Percentiles rank a stretch among this genome's conserved stretches.
Conservation (phyloP, 2,888 invertebrate species). For the Argynnis bischoffii region DNA sequence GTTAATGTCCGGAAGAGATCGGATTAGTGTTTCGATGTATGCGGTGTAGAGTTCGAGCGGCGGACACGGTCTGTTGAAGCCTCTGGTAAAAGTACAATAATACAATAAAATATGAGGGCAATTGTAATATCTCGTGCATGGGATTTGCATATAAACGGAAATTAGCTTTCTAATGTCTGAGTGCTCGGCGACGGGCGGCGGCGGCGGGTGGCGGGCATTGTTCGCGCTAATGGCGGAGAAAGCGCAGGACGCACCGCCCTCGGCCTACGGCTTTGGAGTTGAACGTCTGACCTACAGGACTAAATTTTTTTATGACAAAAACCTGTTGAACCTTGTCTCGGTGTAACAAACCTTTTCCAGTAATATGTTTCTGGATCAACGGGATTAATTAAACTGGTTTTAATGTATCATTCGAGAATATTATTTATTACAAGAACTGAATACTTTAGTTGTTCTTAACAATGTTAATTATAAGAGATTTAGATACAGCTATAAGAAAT, state of each 20-base stretch:
- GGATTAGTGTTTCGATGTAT: constrained; percentile 12
- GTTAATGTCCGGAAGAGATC: constrained; percentile 24
- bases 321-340: not conserved
- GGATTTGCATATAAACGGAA: constrained; percentile 68
- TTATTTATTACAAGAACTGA: too few relatives aligned
- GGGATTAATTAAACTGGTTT: too few relatives aligned
- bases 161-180: constrained; percentile 69
- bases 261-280: constrained; percentile 1
- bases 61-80: constrained; percentile 19
- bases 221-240: constrained; percentile 64
- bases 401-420: too few relatives aligned
- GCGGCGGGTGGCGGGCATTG: constrained; percentile 43
- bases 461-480: too few relatives aligned
- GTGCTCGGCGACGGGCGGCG: constrained; percentile 40
- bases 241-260: constrained; percentile 54
- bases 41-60: not conserved
- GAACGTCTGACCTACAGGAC: constrained; percentile 9
- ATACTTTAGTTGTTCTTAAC: too few relatives aligned
- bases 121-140: constrained; percentile 30
- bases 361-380: not conserved
- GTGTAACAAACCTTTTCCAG: not conserved
- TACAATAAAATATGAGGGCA: constrained; percentile 26
- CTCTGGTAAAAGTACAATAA: constrained; percentile 25
- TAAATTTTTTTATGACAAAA: constrained; percentile 1
- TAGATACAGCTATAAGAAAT: too few relatives aligned